Evolutionary conservation across 2,888 invertebrate genomes (phyloP), one percentile per base, ranked within the genome.

Genomic region (Digitonthophagus gazella): DNA sequence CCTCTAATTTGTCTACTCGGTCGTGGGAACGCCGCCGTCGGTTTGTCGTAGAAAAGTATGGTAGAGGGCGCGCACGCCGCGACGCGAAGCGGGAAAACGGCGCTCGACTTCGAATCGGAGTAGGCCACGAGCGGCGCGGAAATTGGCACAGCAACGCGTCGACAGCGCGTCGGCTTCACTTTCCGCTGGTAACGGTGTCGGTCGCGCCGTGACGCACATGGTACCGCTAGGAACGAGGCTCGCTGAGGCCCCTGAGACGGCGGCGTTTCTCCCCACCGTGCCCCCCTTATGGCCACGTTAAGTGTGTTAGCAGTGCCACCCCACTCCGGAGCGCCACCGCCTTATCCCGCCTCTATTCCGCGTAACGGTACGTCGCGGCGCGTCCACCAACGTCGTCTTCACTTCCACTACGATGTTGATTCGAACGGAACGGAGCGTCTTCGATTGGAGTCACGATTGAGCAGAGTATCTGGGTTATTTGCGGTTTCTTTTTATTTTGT

Each of bases 291-390:
- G 19, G 63, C 75, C 75, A 73, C 75, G 75, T 44, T 75, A 78
- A 78, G 78, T 78, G 75, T 78, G 78, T 78, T 76, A 78, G 71
- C 75, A 78, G 74, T 75, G 75, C 71, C 66, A 70, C 71, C 65
- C 72, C 73, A 68, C 71, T 44, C 64, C 16, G 67, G 71, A 71
- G 71, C n/a, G n/a, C n/a, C n/a, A n/a, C n/a, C n/a, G n/a, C 71
- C 72, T 74, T 72, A 73, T 80, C 80, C 79, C 80, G 79, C 79
- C 78, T 79, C 76, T 74, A 72, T 70, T 79, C 77, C 78, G 78
- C 79, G 80, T 78, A 75, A 79, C 77, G 76, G 64, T 61, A 58
- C 15, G 65, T 14, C 18, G 65, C n/a, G 44, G 18, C 54, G n/a
- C n/a, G n/a, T 14, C 57, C 20, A 20, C 61, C 20, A 20, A 18